Evolutionary conservation across 2,113 vertebrate species (phyloP).

Genomic region (Labeo catla): DNA sequence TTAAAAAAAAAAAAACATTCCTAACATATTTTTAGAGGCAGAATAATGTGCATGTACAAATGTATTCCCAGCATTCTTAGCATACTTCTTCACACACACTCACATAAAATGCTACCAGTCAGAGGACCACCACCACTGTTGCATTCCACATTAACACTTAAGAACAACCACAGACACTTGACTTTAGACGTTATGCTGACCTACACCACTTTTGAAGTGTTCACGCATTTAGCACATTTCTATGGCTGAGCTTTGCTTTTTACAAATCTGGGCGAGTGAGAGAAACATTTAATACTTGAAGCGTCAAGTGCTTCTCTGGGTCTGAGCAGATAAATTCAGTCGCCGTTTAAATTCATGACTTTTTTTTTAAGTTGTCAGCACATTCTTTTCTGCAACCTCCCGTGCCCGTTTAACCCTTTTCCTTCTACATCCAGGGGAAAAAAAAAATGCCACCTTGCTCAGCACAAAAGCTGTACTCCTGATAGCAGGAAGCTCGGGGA

Average conservation of each 20-base stretch:
- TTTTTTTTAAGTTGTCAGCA: slow-evolving; percentile 6
- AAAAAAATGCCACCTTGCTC: slow-evolving; percentile 75
- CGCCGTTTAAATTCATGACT: slow-evolving; percentile 6
- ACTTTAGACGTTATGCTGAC: slow-evolving; percentile 22
- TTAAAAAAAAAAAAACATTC: background rate
- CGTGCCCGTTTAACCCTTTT: background rate
- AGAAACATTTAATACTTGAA: background rate
- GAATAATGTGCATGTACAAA: background rate
- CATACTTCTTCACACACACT: background rate
- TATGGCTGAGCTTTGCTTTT: background rate
- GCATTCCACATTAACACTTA: background rate
- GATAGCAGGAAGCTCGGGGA: slow-evolving; percentile 74
- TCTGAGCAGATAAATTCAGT: slow-evolving; percentile 2
- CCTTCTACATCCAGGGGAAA: slow-evolving; percentile 72
- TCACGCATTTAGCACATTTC: slow-evolving; percentile 17
- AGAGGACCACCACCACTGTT: background rate
- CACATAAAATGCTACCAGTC: background rate
- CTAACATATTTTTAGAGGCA: background rate
- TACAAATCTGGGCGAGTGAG: background rate
- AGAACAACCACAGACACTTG: background rate
- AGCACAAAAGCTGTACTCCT: slow-evolving; percentile 68
- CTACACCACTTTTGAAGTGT: background rate
- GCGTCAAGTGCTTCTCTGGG: background rate
- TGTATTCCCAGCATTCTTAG: background rate
- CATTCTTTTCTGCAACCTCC: slow-evolving; percentile 42